phyloP scores from a whole-genome alignment of 2,113 vertebrate species.

The Cheilinus undulatus region DNA sequence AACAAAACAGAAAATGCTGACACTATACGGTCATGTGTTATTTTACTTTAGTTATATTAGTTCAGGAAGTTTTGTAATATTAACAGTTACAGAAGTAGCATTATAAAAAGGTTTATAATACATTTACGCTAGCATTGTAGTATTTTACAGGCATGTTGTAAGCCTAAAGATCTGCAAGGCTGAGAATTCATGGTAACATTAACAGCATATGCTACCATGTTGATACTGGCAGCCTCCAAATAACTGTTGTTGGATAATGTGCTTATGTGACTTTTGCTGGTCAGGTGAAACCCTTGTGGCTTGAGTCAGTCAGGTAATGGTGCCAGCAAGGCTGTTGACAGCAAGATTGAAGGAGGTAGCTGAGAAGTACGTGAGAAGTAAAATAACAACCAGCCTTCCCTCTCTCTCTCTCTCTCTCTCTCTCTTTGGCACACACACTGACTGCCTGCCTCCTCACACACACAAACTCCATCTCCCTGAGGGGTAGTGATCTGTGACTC shows the following conservation, averaged over 20 bases:
- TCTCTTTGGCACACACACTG: constrained; percentile 32
- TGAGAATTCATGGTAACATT: not conserved
- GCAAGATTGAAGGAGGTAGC: constrained; percentile 47
- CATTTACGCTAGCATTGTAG: not conserved
- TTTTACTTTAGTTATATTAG: no score
- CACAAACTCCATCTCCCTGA: constrained; percentile 61
- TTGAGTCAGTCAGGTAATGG: constrained; percentile 36
- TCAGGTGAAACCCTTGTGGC: constrained; percentile 12
- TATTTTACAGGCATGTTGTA: not conserved
- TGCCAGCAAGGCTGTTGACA: constrained; percentile 49
- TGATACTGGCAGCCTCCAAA: not conserved
- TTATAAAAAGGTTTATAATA: no score
- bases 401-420: constrained; percentile 4
- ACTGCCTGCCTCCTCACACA: constrained; percentile 21
- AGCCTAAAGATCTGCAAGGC: not conserved
- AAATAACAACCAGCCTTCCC: constrained; percentile 57
- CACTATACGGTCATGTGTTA: no score
- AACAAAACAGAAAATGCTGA: no score
- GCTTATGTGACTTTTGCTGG: constrained; percentile 12
- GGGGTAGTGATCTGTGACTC: constrained; percentile 75
- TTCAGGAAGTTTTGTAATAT: no score
- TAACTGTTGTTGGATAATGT: not conserved
- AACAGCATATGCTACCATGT: not conserved
- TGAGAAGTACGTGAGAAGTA: constrained; percentile 48
- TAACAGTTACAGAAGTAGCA: no score